A percentile compares a stretch with the other conserved stretches of the same genome.
These are phyloP conservation scores for Periophthalmodon schlosseri DNA, from an alignment of 2,113 vertebrate genomes.

Conservation along the genomic window DNA sequence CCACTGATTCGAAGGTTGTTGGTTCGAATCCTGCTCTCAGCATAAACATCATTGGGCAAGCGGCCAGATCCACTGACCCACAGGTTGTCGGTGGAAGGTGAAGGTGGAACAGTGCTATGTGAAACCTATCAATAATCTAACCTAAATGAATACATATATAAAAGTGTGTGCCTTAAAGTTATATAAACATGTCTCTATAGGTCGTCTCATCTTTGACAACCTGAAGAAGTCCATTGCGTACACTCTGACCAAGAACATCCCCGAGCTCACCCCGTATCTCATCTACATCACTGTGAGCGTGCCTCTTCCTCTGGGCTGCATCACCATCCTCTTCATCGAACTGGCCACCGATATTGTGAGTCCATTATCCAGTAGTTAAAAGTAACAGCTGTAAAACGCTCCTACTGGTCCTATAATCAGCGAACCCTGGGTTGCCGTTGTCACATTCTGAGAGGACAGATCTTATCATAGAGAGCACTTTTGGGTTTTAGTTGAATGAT, in stretches of 20 bases:
- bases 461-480: too few relatives aligned
- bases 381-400: not conserved
- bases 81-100: too few relatives aligned
- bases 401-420: too few relatives aligned
- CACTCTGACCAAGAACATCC: slow-evolving; percentile 88
- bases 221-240: slow-evolving; percentile 89
- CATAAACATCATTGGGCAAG: too few relatives aligned
- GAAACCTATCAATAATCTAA: too few relatives aligned
- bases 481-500: too few relatives aligned
- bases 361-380: not conserved
- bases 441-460: too few relatives aligned
- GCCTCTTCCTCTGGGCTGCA: slow-evolving; percentile 85
- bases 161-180: not conserved
- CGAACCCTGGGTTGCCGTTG: too few relatives aligned
- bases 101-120: too few relatives aligned
- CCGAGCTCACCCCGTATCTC: slow-evolving; percentile 85
- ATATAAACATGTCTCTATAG: slow-evolving; percentile 46
- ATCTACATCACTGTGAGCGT: slow-evolving; percentile 88
- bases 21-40: too few relatives aligned
- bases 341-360: slow-evolving; percentile 88
- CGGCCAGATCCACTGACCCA: too few relatives aligned
- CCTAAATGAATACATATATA: not conserved
- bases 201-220: slow-evolving; percentile 87
- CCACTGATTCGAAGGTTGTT: too few relatives aligned
- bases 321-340: slow-evolving; percentile 90